Percentiles rank a stretch among this genome's conserved stretches.
These are phyloP conservation scores for Lucifuga dentata DNA, from an alignment of 2,113 vertebrate species.

Conservation along the genomic window DNA sequence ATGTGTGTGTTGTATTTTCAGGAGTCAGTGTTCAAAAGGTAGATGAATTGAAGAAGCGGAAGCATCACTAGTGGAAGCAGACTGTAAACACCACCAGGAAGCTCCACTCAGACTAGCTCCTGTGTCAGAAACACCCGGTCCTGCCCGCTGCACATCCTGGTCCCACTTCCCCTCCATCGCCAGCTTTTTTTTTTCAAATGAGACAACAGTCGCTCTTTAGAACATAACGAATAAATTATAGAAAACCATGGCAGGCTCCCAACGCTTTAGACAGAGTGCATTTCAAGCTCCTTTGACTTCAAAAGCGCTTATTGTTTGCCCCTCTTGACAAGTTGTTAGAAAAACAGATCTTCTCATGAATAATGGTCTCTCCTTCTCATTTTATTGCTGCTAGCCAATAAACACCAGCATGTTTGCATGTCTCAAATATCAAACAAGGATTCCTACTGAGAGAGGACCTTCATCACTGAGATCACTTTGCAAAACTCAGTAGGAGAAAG, in stretches of 20 bases:
- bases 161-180: constrained; percentile 16
- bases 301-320: constrained; percentile 48
- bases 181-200: constrained; percentile 12
- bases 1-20: constrained; percentile 37
- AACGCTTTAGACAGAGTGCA: constrained; percentile 26
- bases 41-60: constrained; percentile 40
- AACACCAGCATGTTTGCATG: constrained; percentile 54
- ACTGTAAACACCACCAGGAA: constrained; percentile 68
- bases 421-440: constrained; percentile 61
- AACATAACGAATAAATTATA: constrained; percentile 46
- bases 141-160: constrained; percentile 49
- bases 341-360: constrained; percentile 35
- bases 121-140: constrained; percentile 52
- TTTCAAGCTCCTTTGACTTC: constrained; percentile 36
- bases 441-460: constrained; percentile 35
- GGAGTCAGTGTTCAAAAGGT: constrained; percentile 1
- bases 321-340: constrained; percentile 26
- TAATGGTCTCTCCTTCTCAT: constrained; percentile 22
- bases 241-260: constrained; percentile 25
- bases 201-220: constrained; percentile 15
- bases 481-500: constrained; percentile 46
- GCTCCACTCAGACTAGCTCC: constrained; percentile 24
- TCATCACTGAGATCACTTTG: constrained; percentile 42
- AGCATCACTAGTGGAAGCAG: constrained; percentile 35
- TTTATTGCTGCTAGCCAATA: constrained; percentile 38